A percentile compares a stretch with the other conserved stretches of the same genome.
These are phyloP conservation scores for Nemapogon koenigi DNA, from an alignment of 2,888 invertebrate species.

Conservation along the genomic window DNA sequence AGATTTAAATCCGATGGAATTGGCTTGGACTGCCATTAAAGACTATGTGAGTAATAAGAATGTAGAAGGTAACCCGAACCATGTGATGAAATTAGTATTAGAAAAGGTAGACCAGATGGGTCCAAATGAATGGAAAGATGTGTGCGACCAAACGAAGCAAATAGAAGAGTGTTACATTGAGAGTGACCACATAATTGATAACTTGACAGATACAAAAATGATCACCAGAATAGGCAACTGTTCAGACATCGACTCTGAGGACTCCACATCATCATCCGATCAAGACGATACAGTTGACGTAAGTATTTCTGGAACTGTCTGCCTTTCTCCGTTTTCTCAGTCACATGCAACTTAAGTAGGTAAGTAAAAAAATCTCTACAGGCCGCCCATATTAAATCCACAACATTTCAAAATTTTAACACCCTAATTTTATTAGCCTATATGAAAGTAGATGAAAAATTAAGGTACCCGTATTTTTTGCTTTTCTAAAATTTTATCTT, in stretches of 20 bases:
- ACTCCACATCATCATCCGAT: background rate
- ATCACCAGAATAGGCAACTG: background rate
- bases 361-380: too few relatives aligned
- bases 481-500: too few relatives aligned
- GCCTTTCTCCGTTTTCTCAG: too few relatives aligned
- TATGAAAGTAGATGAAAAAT: too few relatives aligned
- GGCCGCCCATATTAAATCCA: too few relatives aligned
- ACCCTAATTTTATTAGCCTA: too few relatives aligned
- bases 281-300: too few relatives aligned
- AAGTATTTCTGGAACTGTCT: too few relatives aligned
- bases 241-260: background rate
- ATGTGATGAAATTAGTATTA: background rate
- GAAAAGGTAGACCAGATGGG: constrained; percentile 1
- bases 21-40: constrained; percentile 14
- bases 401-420: too few relatives aligned
- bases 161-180: background rate
- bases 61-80: constrained; percentile 5
- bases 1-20: constrained; percentile 14
- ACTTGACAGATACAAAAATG: background rate
- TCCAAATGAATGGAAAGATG: background rate
- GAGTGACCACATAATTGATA: background rate
- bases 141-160: background rate
- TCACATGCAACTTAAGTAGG: too few relatives aligned
- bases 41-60: constrained; percentile 12
- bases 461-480: too few relatives aligned